phyloP scores from a whole-genome alignment of 2,113 vertebrate genomes.

The Toxostoma redivivum region DNA sequence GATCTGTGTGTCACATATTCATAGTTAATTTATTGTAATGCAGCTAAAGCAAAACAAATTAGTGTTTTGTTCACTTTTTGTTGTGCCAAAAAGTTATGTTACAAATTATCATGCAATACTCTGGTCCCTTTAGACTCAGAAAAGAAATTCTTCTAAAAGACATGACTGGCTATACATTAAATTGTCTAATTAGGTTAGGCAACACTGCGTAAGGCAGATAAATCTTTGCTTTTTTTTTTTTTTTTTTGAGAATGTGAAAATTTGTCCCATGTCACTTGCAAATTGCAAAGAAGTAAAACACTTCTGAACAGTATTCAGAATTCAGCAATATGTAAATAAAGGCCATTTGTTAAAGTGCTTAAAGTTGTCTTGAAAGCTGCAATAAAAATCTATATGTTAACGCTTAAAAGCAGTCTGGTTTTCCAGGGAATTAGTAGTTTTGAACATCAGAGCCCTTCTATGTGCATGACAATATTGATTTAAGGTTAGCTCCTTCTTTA shows the following conservation, averaged over 20 bases:
- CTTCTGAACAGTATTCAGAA: constrained; percentile 25
- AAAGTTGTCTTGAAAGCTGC: constrained; percentile 3
- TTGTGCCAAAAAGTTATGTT: background rate
- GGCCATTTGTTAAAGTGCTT: constrained; percentile 4
- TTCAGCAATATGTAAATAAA: constrained; percentile 42
- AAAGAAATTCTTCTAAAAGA: background rate
- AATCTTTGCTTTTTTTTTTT: background rate
- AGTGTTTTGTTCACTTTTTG: background rate
- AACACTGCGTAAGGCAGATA: background rate
- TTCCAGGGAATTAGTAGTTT: background rate
- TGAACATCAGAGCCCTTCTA: background rate
- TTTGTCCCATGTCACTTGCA: background rate
- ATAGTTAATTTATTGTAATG: constrained; percentile 2
- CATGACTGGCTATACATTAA: background rate
- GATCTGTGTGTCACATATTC: background rate
- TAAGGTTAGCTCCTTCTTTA: background rate
- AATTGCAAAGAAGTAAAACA: constrained; percentile 2
- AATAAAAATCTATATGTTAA: constrained; percentile 17
- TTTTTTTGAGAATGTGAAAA: background rate
- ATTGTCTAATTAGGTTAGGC: background rate
- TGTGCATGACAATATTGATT: background rate
- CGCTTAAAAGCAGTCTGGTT: background rate
- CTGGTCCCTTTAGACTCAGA: background rate
- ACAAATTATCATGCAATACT: background rate
- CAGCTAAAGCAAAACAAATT: background rate